Evolutionary conservation across 2,888 invertebrate species (phyloP).

Genomic region (Euspilapteryx auroguttella): DNA sequence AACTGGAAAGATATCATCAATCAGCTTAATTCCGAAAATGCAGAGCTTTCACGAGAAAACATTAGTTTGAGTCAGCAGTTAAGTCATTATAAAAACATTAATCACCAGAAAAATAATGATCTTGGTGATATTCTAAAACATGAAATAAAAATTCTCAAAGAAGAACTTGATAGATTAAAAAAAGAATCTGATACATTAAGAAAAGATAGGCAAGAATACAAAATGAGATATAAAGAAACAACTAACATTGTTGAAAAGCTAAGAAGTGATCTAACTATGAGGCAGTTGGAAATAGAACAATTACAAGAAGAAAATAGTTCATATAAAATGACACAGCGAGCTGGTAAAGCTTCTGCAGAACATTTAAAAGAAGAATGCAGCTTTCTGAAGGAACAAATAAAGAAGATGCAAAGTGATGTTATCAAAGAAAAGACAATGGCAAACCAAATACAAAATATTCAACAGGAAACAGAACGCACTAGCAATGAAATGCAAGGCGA

Average conservation of each 20-base stretch:
- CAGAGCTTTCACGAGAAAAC: constrained; percentile 45
- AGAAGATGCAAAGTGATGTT: constrained; percentile 43
- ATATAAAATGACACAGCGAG: constrained; percentile 42
- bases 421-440: constrained; percentile 49
- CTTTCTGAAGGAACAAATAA: constrained; percentile 43
- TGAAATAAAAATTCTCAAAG: constrained; percentile 26
- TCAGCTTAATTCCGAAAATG: constrained; percentile 44
- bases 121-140: constrained; percentile 19
- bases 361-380: constrained; percentile 44
- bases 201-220: constrained; percentile 46
- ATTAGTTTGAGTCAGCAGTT: constrained; percentile 35
- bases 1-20: constrained; percentile 42
- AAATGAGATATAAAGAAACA: constrained; percentile 32
- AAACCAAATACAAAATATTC: constrained; percentile 66
- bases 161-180: constrained; percentile 25
- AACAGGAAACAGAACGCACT: constrained; percentile 76
- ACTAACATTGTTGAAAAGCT: constrained; percentile 34
- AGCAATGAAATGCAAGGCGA: constrained; percentile 70
- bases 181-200: constrained; percentile 27
- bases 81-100: constrained; percentile 29
- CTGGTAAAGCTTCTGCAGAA: constrained; percentile 41
- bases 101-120: constrained; percentile 18
- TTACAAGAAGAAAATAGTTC: constrained; percentile 47
- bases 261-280: constrained; percentile 36
- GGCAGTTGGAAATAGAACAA: constrained; percentile 40